Percentiles rank a stretch among this genome's conserved stretches.
Conservation (phyloP, 2,797 vertebrate genomes). For the Hephaestus fuliginosus region DNA sequence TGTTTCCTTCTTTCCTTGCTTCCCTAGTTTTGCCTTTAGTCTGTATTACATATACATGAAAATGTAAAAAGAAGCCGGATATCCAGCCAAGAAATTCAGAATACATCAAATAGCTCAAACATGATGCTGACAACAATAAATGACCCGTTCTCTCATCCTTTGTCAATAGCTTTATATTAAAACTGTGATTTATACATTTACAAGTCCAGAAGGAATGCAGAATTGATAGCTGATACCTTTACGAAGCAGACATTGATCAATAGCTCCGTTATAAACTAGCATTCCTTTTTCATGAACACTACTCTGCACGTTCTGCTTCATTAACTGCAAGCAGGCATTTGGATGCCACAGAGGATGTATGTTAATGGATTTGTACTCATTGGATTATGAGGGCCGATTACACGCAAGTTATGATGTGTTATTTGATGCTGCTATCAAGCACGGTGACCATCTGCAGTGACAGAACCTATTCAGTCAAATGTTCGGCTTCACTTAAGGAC, state of each 20-base stretch:
- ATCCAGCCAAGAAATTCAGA: constrained; percentile 6
- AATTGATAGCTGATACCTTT: constrained; percentile 48
- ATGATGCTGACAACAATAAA: constrained; percentile 13
- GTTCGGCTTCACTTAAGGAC: constrained; percentile 17
- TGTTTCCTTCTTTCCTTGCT: not conserved
- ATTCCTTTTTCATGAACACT: constrained; percentile 37
- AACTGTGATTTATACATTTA: constrained; percentile 39
- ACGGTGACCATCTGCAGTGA: not conserved
- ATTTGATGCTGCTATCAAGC: constrained; percentile 17
- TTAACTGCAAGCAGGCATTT: constrained; percentile 40
- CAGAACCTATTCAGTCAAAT: constrained; percentile 1
- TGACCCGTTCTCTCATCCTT: constrained; percentile 15
- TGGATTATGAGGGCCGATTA: constrained; percentile 14
- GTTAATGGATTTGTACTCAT: constrained; percentile 12
- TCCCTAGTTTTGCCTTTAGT: not conserved
- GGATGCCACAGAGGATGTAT: constrained; percentile 17
- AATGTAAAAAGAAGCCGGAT: not conserved
- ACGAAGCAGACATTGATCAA: constrained; percentile 51
- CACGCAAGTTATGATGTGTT: not conserved
- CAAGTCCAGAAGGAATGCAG: constrained; percentile 23
- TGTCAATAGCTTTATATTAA: constrained; percentile 34
- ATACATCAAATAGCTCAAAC: constrained; percentile 22
- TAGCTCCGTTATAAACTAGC: constrained; percentile 25
- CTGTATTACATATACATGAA: constrained; percentile 5
- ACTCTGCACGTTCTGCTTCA: not conserved